phyloP scores from a whole-genome alignment of 2,797 vertebrate species.

The Acridotheres tristis region DNA sequence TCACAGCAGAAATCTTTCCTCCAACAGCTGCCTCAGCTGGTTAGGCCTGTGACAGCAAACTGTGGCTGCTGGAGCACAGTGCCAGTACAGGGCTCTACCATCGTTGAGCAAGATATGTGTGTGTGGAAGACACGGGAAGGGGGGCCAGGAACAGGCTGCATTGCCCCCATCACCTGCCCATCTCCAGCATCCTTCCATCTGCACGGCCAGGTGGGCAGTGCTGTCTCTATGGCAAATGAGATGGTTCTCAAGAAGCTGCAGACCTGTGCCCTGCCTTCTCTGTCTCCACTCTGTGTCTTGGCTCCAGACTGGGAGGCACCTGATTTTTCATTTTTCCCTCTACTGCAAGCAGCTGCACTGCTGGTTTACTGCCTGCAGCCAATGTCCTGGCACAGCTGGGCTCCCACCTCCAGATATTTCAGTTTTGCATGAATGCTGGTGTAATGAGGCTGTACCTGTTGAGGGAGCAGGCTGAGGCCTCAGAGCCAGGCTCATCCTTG shows the following conservation, averaged over 20 bases:
- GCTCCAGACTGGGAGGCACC: not conserved
- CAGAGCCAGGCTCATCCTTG: not conserved
- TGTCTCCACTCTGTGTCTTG: not conserved
- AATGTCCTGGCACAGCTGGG: not conserved
- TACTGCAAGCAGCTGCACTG: not conserved
- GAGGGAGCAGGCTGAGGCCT: not conserved
- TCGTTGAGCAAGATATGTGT: fast-evolving
- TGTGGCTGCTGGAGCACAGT: fast-evolving
- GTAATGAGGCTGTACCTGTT: not conserved
- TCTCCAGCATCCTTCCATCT: not conserved
- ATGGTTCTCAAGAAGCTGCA: not conserved
- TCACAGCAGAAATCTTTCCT: fast-evolving
- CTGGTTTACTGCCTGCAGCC: not conserved
- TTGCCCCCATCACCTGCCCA: fast-evolving
- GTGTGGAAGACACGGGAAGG: too few species aligned
- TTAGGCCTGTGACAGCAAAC: not conserved
- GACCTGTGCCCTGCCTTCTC: not conserved
- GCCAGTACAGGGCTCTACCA: fast-evolving
- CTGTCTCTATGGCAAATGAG: fast-evolving
- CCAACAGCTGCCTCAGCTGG: not conserved
- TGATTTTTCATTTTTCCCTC: not conserved
- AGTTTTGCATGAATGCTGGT: not conserved
- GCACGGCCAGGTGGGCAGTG: not conserved
- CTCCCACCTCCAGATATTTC: not conserved
- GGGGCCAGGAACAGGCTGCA: not conserved